Evolutionary conservation across 2,888 invertebrate genomes (phyloP), one percentile per base, ranked within the genome.

Genomic region (Barypeithes pellucidus): DNA sequence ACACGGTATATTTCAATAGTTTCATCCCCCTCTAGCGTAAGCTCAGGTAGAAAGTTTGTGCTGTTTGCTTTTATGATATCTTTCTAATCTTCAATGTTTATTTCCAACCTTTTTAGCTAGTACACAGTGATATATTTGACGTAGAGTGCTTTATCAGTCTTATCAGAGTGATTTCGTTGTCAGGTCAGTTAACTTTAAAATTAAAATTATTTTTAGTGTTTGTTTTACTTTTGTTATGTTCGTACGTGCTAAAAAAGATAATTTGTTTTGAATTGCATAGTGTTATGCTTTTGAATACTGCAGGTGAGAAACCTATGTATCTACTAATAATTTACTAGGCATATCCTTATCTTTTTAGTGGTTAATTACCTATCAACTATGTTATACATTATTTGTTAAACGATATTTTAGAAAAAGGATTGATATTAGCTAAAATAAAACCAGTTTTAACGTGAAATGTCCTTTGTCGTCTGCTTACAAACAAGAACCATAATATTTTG

Each of bases 111-210:
- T 65, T 68, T 70, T 63, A 12, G n/a, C n/a, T n/a, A 29, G 29
- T 29, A 29, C 29, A 29, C 29, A 5, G 29, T 29, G 9, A 9
- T 29, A 52, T 69, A 69, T 43, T 70, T 52, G 11, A 36, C 24
- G 63, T 52, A 39, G 63, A 63, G 47, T 36, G 65, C 36, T 70
- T 71, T 70, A 71, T 71, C 71, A 71, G 66, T 66, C 52, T 71
- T 71, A 71, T 71, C 71, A 66, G 71, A 47, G 16, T 20, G 16
- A 47, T 47, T 47, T 18, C 22, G 54, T 45, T 16, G 62, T 65
- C 69, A 47, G 68, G 73, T 68, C 73, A 68, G 73, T 65, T 73
- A 68, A 73, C 73, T 68, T 62, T 54, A 73, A 73, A 73, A 65
- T 62, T 54, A 73, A 73, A 73, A 65, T 43, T 60, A 67, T 45